Conservation (phyloP, 2,888 invertebrate species). For the Tortricodes alternella region DNA sequence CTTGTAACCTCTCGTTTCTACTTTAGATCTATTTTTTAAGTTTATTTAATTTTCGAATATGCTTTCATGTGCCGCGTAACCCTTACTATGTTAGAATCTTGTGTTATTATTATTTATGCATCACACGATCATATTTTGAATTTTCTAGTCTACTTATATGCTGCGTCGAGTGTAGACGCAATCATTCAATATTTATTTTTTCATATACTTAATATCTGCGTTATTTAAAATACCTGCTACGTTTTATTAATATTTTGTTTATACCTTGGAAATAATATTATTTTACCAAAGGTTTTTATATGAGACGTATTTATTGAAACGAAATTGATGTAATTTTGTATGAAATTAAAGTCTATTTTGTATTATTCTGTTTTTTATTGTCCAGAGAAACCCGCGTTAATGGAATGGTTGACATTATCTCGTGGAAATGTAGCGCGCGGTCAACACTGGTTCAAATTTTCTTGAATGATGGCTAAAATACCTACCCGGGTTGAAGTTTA, state of each 20-base stretch:
- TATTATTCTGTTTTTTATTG: constrained; percentile 40
- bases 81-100: constrained; percentile 56
- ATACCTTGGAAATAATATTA: constrained; percentile 18
- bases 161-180: constrained; percentile 42
- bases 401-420: no score
- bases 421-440: no score
- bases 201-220: constrained; percentile 13
- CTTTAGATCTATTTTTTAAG: constrained; percentile 45
- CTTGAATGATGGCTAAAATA: no score
- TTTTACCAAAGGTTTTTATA: constrained; percentile 32
- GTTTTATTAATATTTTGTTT: constrained; percentile 25
- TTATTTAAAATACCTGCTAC: constrained; percentile 20
- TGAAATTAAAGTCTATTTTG: constrained; percentile 78
- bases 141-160: constrained; percentile 48
- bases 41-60: constrained; percentile 67
- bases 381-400: neutral
- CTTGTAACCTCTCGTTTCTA: constrained; percentile 62
- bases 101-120: constrained; percentile 54
- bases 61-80: constrained; percentile 74
- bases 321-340: constrained; percentile 62
- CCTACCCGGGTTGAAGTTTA: no score
- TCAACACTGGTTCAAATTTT: no score
- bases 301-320: constrained; percentile 57
- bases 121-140: constrained; percentile 57
- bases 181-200: constrained; percentile 34